phyloP scores from a whole-genome alignment of 1,140 invertebrate species.

The Semibalanus balanoides region DNA sequence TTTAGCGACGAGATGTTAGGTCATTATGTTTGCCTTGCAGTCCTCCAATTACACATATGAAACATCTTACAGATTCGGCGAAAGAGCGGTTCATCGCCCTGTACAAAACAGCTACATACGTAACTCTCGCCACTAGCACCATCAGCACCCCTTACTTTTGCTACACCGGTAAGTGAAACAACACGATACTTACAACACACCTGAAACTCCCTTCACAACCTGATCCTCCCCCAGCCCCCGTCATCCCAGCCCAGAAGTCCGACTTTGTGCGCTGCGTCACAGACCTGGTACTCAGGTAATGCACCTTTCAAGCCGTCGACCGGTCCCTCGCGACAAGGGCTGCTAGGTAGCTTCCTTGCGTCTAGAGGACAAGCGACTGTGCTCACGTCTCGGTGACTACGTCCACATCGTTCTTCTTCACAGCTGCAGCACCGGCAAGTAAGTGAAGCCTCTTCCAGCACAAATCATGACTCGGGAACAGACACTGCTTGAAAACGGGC shows the following conservation, averaged over 20 bases:
- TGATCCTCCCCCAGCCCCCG: not conserved
- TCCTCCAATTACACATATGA: not conserved
- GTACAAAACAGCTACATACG: not conserved
- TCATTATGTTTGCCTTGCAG: no score
- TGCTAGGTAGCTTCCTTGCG: not conserved
- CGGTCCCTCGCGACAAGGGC: not conserved
- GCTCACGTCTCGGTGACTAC: not conserved
- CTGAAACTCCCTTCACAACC: not conserved
- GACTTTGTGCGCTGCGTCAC: no score
- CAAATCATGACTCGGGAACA: not conserved
- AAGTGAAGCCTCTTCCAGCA: not conserved
- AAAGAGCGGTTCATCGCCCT: not conserved
- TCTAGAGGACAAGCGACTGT: not conserved
- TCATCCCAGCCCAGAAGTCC: not conserved
- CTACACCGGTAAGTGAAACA: not conserved
- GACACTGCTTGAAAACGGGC: no score
- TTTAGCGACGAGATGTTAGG: no score
- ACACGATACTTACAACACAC: not conserved
- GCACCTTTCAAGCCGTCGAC: not conserved
- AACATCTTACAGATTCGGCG: not conserved
- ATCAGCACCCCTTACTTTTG: not conserved
- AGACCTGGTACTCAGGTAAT: no score
- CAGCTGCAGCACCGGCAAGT: not conserved
- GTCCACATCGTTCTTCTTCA: not conserved
- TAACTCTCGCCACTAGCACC: not conserved